Conservation (phyloP, 1,140 invertebrate genomes). For the Patella vulgata region DNA sequence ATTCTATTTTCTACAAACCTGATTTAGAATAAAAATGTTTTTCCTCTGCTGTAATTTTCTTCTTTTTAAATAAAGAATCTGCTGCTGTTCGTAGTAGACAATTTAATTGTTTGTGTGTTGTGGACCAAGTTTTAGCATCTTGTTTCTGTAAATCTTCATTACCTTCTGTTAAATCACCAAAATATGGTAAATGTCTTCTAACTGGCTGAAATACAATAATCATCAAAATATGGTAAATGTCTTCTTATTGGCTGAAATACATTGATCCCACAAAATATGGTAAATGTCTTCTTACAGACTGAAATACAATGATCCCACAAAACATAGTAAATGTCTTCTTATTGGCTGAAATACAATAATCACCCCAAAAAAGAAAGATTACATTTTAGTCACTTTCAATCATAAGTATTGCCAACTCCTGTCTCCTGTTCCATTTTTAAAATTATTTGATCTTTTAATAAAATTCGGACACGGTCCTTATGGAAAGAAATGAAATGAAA, state of each 20-base stretch:
- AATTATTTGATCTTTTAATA: no score
- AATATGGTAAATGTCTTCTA: slow-evolving; percentile 49
- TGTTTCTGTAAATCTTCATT: slow-evolving; percentile 38
- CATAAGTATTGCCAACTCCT: not conserved
- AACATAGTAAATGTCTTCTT: slow-evolving; percentile 48
- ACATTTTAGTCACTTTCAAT: not conserved
- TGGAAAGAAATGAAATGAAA: no score
- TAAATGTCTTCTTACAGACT: slow-evolving; percentile 54
- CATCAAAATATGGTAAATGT: slow-evolving; percentile 51
- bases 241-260: slow-evolving; percentile 55
- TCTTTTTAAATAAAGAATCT: slow-evolving; percentile 23
- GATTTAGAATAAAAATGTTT: slow-evolving; percentile 46
- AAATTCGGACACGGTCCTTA: no score
- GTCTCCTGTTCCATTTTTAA: no score
- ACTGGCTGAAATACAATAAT: slow-evolving; percentile 59
- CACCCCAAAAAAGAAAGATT: slow-evolving; percentile 1
- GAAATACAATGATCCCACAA: slow-evolving; percentile 52
- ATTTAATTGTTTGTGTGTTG: slow-evolving; percentile 36
- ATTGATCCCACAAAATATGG: slow-evolving; percentile 54
- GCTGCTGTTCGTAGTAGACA: slow-evolving; percentile 36
- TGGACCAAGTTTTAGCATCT: slow-evolving; percentile 43
- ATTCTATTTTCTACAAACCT: no score
- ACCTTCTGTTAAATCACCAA: slow-evolving; percentile 47
- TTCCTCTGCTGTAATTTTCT: slow-evolving; percentile 33
- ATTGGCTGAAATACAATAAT: slow-evolving; percentile 60